phyloP scores from a whole-genome alignment of 2,888 invertebrate species.

The Tetragonisca angustula region DNA sequence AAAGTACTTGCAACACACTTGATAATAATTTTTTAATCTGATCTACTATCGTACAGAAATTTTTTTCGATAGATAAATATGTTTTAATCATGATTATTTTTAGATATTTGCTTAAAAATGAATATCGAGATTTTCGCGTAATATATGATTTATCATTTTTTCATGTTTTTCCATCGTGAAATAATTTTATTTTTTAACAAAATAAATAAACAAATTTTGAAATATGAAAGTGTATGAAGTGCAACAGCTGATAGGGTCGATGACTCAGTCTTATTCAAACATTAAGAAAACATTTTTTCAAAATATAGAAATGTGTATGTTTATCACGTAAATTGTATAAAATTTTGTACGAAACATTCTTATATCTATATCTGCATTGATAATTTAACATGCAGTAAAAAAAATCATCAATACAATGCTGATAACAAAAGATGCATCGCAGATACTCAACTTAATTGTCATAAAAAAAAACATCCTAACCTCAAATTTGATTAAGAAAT shows the following conservation, averaged over 20 bases:
- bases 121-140: too few relatives aligned
- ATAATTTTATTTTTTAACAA: background rate
- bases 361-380: background rate
- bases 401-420: background rate
- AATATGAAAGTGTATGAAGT: background rate
- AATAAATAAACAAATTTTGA: background rate
- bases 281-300: background rate
- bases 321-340: background rate
- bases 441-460: conserved; percentile 1
- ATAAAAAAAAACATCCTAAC: conserved; percentile 49
- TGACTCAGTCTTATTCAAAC: background rate
- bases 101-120: background rate
- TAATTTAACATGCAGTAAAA: conserved; percentile 4
- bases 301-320: background rate
- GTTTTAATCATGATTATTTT: background rate
- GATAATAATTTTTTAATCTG: background rate
- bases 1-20: background rate
- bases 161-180: background rate
- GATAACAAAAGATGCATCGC: background rate
- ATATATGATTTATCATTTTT: background rate
- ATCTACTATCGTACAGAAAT: background rate
- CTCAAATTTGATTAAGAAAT: conserved; percentile 45
- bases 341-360: background rate
- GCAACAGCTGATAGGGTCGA: conserved; percentile 36
- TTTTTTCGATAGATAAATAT: background rate